phyloP scores from a whole-genome alignment of 2,888 invertebrate species.

The Xestoiulus laeticollis region DNA sequence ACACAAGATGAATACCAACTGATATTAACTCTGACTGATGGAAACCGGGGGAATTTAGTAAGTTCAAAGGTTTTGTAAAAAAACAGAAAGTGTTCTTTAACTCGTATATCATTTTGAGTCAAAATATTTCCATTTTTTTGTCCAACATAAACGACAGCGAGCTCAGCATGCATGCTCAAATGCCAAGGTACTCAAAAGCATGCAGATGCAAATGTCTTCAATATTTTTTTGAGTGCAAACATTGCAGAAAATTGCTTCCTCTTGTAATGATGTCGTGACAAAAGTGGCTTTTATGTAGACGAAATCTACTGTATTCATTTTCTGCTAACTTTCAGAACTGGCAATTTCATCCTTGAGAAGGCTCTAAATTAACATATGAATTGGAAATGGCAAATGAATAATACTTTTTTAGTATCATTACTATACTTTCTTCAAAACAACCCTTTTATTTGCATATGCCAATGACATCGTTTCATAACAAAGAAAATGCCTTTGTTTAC shows the following conservation, averaged over 20 bases:
- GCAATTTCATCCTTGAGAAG: background rate
- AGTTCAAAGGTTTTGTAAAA: background rate
- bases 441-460: slow-evolving; percentile 11
- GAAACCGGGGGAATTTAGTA: slow-evolving; percentile 77
- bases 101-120: too few species aligned
- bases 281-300: background rate
- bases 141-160: background rate
- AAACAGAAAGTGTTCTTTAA: too few species aligned
- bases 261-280: background rate
- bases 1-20: slow-evolving; percentile 86
- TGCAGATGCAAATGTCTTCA: background rate
- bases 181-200: background rate
- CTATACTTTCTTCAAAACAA: background rate
- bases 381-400: background rate
- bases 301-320: background rate
- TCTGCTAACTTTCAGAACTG: background rate
- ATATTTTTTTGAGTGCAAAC: background rate
- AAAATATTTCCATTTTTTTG: background rate
- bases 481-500: background rate
- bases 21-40: slow-evolving; percentile 88
- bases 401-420: background rate
- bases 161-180: background rate
- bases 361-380: slow-evolving; percentile 14
- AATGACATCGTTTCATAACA: slow-evolving; percentile 45
- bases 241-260: slow-evolving; percentile 8